Percentiles rank a stretch among this genome's conserved stretches.
phyloP scores from a whole-genome alignment of 2,888 invertebrate genomes.

The Mycalesis mineus region DNA sequence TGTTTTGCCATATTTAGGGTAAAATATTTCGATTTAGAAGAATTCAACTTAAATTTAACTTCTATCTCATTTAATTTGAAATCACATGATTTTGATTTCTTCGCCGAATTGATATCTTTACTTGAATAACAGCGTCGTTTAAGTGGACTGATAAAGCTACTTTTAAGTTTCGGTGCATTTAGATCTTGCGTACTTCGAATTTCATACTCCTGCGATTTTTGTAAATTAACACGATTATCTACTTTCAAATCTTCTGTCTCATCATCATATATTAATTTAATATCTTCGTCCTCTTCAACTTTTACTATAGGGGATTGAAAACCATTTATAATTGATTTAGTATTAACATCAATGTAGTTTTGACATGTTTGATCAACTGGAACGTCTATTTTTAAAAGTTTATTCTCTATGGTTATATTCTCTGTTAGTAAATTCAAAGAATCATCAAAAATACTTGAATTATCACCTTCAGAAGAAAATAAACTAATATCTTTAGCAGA shows the following conservation, averaged over 20 bases:
- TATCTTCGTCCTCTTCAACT: constrained; percentile 54
- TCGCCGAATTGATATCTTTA: constrained; percentile 35
- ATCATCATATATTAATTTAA: constrained; percentile 62
- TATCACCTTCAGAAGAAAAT: constrained; percentile 68
- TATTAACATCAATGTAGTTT: constrained; percentile 41
- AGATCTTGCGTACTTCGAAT: constrained; percentile 43
- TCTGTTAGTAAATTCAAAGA: constrained; percentile 71
- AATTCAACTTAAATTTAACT: constrained; percentile 30
- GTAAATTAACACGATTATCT: constrained; percentile 16
- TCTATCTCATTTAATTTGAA: background rate
- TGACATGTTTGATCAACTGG: constrained; percentile 23
- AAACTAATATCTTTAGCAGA: constrained; percentile 58
- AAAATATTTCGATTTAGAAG: constrained; percentile 37
- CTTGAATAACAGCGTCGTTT: constrained; percentile 42
- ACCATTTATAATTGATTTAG: constrained; percentile 51
- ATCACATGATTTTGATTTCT: constrained; percentile 41
- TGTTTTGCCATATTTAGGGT: constrained; percentile 26
- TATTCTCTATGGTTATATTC: constrained; percentile 65
- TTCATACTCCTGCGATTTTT: constrained; percentile 39
- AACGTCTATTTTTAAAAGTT: constrained; percentile 26
- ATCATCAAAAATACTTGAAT: constrained; percentile 78
- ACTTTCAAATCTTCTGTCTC: constrained; percentile 34
- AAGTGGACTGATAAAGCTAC: constrained; percentile 42
- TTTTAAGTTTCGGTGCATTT: constrained; percentile 36
- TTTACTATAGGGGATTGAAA: constrained; percentile 53